These are phyloP conservation scores for Campaea margaritaria DNA, from an alignment of 2,888 invertebrate species.

Conservation along the genomic window DNA sequence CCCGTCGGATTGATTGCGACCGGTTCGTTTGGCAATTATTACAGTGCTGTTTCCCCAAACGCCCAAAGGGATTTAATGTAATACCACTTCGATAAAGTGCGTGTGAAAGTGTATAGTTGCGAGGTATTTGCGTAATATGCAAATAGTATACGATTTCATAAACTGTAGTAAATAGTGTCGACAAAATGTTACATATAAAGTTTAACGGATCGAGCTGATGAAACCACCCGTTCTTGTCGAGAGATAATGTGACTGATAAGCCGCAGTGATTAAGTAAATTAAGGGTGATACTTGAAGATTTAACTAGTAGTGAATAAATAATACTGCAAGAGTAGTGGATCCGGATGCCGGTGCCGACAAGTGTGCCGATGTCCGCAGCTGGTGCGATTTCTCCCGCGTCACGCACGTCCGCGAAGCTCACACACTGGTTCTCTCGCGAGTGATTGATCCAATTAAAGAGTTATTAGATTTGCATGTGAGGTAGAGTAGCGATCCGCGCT, in stretches of 20 bases:
- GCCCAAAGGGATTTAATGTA: conserved; percentile 5
- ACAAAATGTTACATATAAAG: conserved; percentile 42
- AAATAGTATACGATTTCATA: conserved; percentile 58
- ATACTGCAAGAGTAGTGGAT: conserved; percentile 51
- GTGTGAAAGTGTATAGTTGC: conserved; percentile 49
- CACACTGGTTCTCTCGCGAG: conserved; percentile 59
- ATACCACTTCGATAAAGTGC: conserved; percentile 40
- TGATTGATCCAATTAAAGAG: conserved; percentile 69
- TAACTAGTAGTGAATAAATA: conserved; percentile 39
- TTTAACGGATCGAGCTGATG: conserved; percentile 46
- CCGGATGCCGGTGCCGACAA: conserved; percentile 68
- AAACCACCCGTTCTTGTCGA: conserved; percentile 15
- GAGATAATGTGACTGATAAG: conserved; percentile 24
- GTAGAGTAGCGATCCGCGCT: conserved; percentile 39
- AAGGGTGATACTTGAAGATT: conserved; percentile 44
- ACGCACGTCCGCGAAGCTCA: conserved; percentile 72
- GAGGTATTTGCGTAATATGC: conserved; percentile 55
- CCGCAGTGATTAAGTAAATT: conserved; percentile 47
- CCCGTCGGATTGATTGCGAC: conserved; percentile 36
- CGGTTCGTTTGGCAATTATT: conserved; percentile 23
- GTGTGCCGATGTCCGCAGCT: conserved; percentile 68
- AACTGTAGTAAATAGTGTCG: conserved; percentile 54
- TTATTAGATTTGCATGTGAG: conserved; percentile 65
- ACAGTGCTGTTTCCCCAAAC: conserved; percentile 20
- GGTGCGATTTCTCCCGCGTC: conserved; percentile 78